These are phyloP conservation scores for Rhamphomyia laevipes DNA, from an alignment of 2,888 invertebrate genomes.

Conservation along the genomic window DNA sequence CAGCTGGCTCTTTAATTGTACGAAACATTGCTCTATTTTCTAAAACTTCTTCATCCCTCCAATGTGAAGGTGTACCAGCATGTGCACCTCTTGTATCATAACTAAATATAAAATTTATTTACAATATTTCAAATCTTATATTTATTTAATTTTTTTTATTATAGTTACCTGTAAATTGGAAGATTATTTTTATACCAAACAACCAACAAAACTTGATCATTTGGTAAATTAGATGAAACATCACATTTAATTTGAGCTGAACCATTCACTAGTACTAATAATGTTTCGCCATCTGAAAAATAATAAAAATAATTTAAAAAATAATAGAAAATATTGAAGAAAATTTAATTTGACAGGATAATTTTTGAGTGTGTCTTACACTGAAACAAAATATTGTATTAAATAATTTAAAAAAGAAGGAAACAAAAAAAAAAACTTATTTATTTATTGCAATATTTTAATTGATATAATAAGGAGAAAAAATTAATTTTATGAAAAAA, in stretches of 20 bases:
- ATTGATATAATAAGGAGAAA: too few relatives aligned
- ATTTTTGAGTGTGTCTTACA: too few relatives aligned
- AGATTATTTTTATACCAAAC: constrained; percentile 87
- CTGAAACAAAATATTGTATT: too few relatives aligned
- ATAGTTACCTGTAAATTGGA: constrained; percentile 76
- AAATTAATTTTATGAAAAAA: too few relatives aligned
- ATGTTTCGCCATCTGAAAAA: constrained; percentile 36
- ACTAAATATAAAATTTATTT: constrained; percentile 29
- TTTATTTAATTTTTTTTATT: neutral
- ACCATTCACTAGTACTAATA: constrained; percentile 51
- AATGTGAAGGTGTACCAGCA: constrained; percentile 46
- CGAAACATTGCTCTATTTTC: constrained; percentile 49
- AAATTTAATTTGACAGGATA: too few relatives aligned
- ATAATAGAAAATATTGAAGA: too few relatives aligned
- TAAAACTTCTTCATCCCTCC: constrained; percentile 48
- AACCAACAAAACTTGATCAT: constrained; percentile 72
- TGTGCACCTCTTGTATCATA: constrained; percentile 49
- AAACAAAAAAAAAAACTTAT: too few relatives aligned
- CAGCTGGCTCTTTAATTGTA: constrained; percentile 46
- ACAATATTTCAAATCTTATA: neutral
- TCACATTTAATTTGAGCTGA: constrained; percentile 78
- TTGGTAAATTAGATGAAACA: constrained; percentile 60
- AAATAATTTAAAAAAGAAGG: too few relatives aligned
- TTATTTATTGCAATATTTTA: too few relatives aligned
- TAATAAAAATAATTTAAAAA: constrained; percentile 3